These are phyloP conservation scores for Lacerta agilis DNA, from an alignment of 2,797 vertebrate species.

Conservation along the genomic window DNA sequence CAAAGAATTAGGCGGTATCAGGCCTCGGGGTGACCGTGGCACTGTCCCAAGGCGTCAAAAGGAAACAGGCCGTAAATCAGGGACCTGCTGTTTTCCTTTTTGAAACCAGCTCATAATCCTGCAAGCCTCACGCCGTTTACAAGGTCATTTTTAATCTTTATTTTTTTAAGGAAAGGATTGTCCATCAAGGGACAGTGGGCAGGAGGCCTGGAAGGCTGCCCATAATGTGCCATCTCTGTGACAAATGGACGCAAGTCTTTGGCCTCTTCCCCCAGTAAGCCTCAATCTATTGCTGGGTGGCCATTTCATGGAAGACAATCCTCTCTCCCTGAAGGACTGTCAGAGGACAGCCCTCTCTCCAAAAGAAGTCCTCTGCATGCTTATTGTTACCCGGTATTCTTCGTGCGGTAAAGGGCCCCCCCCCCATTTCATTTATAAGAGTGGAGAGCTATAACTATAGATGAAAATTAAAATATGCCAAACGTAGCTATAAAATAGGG, in stretches of 20 bases:
- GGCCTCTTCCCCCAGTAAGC: background rate
- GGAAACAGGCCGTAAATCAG: constrained; percentile 49
- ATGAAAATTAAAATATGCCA: no score
- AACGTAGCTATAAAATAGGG: no score
- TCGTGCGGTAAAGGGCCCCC: no score
- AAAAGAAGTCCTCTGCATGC: background rate
- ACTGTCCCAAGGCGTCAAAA: constrained; percentile 15
- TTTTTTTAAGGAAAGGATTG: background rate
- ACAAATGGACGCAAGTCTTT: constrained; percentile 25
- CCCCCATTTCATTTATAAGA: no score
- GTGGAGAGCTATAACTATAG: no score
- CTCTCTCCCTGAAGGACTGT: no score
- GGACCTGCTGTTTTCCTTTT: constrained; percentile 9
- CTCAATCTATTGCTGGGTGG: background rate
- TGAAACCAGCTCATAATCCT: background rate
- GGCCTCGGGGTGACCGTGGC: background rate
- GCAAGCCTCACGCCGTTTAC: background rate
- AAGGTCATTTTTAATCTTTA: background rate
- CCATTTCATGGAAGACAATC: no score
- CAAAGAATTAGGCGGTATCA: background rate
- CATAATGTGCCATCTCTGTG: background rate
- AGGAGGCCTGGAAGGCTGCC: fast-evolving
- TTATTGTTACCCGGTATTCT: no score
- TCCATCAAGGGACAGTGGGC: background rate
- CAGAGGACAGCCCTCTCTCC: background rate